Evolutionary conservation across 2,797 vertebrate genomes (phyloP).

Genomic region (Phrynocephalus forsythii): DNA sequence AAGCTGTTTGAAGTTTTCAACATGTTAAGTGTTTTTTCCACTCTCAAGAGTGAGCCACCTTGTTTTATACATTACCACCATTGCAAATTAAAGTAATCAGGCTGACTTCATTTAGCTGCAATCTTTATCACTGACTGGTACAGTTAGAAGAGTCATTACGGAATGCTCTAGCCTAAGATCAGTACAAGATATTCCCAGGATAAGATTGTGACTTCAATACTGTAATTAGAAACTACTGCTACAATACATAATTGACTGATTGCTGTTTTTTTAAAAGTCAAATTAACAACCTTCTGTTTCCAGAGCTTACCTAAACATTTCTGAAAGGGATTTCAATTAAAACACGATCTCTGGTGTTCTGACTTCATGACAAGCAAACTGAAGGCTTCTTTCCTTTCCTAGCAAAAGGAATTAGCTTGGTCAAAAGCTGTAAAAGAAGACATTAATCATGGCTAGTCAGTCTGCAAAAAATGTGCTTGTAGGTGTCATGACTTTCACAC

Average conservation of each 20-base stretch:
- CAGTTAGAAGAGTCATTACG: constrained; percentile 55
- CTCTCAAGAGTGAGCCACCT: constrained; percentile 30
- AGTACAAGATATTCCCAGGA: constrained; percentile 60
- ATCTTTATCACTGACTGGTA: constrained; percentile 51
- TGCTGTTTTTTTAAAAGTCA: constrained; percentile 32
- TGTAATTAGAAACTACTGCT: constrained; percentile 64
- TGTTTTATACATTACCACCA: constrained; percentile 45
- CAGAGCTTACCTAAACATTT: constrained; percentile 49
- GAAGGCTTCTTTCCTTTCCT: constrained; percentile 42
- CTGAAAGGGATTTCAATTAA: constrained; percentile 60
- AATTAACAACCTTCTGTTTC: constrained; percentile 55
- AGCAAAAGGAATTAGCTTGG: constrained; percentile 54
- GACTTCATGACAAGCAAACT: constrained; percentile 37
- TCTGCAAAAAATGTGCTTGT: constrained; percentile 62
- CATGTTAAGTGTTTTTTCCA: neutral
- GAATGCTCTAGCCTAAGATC: constrained; percentile 53
- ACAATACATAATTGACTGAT: constrained; percentile 60
- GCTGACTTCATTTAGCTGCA: constrained; percentile 59
- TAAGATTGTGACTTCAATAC: constrained; percentile 54
- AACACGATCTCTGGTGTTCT: constrained; percentile 30
- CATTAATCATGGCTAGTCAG: constrained; percentile 63
- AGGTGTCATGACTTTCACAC: constrained; percentile 54
- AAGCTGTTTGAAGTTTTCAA: neutral
- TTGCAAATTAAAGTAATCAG: constrained; percentile 54
- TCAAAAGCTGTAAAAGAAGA: constrained; percentile 64